Percentiles rank a stretch among this genome's conserved stretches.
Evolutionary conservation across 2,797 vertebrate species (phyloP).

Genomic region (Cuniculus paca): DNA sequence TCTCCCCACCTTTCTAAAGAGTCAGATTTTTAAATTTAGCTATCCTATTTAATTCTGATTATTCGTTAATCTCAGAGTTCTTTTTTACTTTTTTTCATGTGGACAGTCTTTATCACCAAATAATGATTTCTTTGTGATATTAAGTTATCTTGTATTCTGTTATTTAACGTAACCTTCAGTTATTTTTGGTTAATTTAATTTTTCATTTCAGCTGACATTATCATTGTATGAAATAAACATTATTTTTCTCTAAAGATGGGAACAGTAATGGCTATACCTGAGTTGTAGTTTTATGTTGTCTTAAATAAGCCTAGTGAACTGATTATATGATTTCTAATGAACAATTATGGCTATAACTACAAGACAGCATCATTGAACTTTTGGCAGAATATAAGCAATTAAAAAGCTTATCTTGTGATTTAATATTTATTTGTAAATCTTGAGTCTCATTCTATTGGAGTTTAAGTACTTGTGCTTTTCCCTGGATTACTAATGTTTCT

Average conservation of each 20-base stretch:
- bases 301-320: background rate
- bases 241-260: background rate
- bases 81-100: constrained; percentile 51
- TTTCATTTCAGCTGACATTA: constrained; percentile 23
- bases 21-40: background rate
- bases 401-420: background rate
- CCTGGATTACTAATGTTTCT: background rate
- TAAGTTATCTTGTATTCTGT: background rate
- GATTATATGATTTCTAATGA: background rate
- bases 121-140: background rate
- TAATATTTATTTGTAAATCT: constrained; percentile 43
- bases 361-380: constrained; percentile 29
- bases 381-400: constrained; percentile 14
- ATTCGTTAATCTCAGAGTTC: background rate
- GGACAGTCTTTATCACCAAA: background rate
- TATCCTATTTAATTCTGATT: background rate
- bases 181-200: constrained; percentile 30
- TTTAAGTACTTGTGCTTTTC: constrained; percentile 17
- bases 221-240: background rate
- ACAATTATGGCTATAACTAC: constrained; percentile 12
- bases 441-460: background rate
- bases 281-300: background rate
- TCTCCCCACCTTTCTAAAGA: constrained; percentile 16
- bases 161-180: background rate
- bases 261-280: background rate